These are phyloP conservation scores for Bos taurus DNA, from an alignment of 2,113 vertebrate species.

Conservation along the genomic window ARS-UCD2.0 NC_037330.1:24757001-24757500, in stretches of 20 bases:
- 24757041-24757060: background rate
- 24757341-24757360: fast-evolving
- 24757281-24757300: background rate
- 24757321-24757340: background rate
- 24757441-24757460: background rate
- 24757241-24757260: background rate
- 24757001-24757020: background rate
- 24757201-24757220: background rate
- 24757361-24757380: background rate
- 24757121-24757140: background rate
- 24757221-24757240: background rate
- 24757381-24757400: background rate
- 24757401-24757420: background rate
- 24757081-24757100: background rate
- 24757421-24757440: background rate
- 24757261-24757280: background rate
- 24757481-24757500: background rate
- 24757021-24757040: background rate
- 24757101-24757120: background rate
- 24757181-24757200: background rate
- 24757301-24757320: background rate
- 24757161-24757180: background rate
- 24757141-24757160: background rate
- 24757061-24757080: background rate
- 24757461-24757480: background rate